Conservation (phyloP, 2,888 invertebrate genomes). For the Morpho achilles region DNA sequence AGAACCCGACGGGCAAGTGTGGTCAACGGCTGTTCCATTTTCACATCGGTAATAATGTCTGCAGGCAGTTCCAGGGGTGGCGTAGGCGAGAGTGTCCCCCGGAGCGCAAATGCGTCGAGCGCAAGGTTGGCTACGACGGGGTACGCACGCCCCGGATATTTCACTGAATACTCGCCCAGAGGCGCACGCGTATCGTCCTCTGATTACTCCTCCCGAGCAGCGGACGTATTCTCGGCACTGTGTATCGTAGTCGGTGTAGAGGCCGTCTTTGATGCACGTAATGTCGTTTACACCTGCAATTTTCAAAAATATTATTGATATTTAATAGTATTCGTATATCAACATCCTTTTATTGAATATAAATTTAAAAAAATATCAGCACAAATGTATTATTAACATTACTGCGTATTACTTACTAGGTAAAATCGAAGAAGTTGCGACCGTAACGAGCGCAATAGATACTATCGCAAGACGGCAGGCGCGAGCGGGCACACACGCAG, state of each 20-base stretch:
- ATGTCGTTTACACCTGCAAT: slow-evolving; percentile 50
- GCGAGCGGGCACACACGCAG: slow-evolving; percentile 57
- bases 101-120: slow-evolving; percentile 59
- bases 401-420: slow-evolving; percentile 45
- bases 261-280: slow-evolving; percentile 59
- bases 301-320: neutral
- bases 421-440: slow-evolving; percentile 34
- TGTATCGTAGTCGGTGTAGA: slow-evolving; percentile 63
- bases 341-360: neutral
- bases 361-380: neutral
- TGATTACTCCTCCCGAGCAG: slow-evolving; percentile 50
- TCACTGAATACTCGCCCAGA: slow-evolving; percentile 64
- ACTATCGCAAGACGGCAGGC: slow-evolving; percentile 33
- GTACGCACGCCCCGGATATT: slow-evolving; percentile 60
- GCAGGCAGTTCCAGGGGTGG: slow-evolving; percentile 78
- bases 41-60: slow-evolving; percentile 79
- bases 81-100: slow-evolving; percentile 62
- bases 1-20: slow-evolving; percentile 72
- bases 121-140: slow-evolving; percentile 53
- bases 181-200: slow-evolving; percentile 56
- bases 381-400: too few species aligned
- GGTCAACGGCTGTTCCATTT: slow-evolving; percentile 65
- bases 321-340: neutral
- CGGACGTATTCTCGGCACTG: slow-evolving; percentile 68
- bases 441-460: slow-evolving; percentile 33